Conservation (phyloP, 2,888 invertebrate genomes). For the Dastarcus helophoroides region DNA sequence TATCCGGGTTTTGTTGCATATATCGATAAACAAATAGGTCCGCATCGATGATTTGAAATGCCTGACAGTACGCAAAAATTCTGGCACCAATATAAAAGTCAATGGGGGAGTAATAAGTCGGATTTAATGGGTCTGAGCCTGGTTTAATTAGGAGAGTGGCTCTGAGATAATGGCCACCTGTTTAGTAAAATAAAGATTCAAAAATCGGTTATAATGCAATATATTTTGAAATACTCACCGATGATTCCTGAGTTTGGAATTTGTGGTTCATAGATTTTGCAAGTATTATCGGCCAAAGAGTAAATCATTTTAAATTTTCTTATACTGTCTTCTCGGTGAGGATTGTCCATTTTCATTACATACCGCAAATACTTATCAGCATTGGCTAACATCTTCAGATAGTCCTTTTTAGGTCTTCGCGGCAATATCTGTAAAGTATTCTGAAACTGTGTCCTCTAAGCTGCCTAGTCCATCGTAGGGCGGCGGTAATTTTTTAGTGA, state of each 20-base stretch:
- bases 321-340: conserved; percentile 65
- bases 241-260: conserved; percentile 63
- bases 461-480: conserved; percentile 67
- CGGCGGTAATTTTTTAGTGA: conserved; percentile 34
- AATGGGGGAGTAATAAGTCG: conserved; percentile 63
- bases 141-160: conserved; percentile 57
- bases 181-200: too few species aligned
- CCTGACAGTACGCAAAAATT: conserved; percentile 60
- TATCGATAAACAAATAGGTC: conserved; percentile 56
- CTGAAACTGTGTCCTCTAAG: conserved; percentile 65
- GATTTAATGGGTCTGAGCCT: conserved; percentile 54
- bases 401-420: conserved; percentile 61
- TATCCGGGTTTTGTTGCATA: conserved; percentile 58
- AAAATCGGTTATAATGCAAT: too few species aligned
- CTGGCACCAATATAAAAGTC: conserved; percentile 69
- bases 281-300: conserved; percentile 61
- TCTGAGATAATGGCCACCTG: conserved; percentile 63
- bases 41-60: conserved; percentile 60
- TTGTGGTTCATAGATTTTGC: conserved; percentile 62
- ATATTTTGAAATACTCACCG: too few species aligned
- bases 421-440: conserved; percentile 60
- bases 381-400: conserved; percentile 63
- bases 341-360: conserved; percentile 62
- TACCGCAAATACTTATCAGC: conserved; percentile 53
- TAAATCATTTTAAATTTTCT: conserved; percentile 68